These are phyloP conservation scores for Plagodis dolabraria DNA, from an alignment of 2,888 invertebrate species.

Conservation along the genomic window DNA sequence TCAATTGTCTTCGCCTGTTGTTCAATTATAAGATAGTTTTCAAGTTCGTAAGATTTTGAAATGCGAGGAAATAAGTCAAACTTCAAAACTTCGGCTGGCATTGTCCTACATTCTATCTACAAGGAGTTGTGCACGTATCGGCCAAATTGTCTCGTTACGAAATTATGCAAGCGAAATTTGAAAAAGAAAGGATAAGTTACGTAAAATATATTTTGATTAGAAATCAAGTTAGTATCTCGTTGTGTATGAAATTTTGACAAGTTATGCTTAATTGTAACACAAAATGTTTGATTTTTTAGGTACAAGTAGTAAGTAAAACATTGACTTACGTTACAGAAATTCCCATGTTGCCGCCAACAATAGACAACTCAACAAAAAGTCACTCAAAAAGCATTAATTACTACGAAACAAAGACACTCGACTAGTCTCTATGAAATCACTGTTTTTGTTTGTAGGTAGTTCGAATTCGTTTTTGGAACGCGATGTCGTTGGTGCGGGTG, in stretches of 20 bases:
- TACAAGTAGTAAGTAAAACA: constrained; percentile 37
- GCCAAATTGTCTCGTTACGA: constrained; percentile 33
- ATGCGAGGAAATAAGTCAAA: constrained; percentile 20
- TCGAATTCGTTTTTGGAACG: constrained; percentile 47
- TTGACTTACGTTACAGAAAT: constrained; percentile 67
- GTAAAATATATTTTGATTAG: constrained; percentile 3
- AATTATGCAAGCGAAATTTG: constrained; percentile 25
- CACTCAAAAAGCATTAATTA: constrained; percentile 58
- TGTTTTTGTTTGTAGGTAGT: constrained; percentile 44
- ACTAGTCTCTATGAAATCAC: constrained; percentile 47
- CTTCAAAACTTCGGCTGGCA: constrained; percentile 53
- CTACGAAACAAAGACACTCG: constrained; percentile 50
- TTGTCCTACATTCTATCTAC: constrained; percentile 69
- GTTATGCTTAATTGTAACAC: background rate
- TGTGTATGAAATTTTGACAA: background rate
- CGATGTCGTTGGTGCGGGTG: constrained; percentile 41
- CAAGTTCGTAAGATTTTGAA: no score
- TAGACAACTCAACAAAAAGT: constrained; percentile 54
- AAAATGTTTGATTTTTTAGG: constrained; percentile 1
- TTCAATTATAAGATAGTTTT: no score
- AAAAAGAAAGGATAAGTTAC: constrained; percentile 20
- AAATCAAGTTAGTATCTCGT: background rate
- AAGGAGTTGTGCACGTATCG: constrained; percentile 55
- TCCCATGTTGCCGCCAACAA: constrained; percentile 69
- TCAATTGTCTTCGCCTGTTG: no score